Percentiles rank a stretch among this genome's conserved stretches.
phyloP scores from a whole-genome alignment of 2,888 invertebrate species.

The Xanthia icteritia region DNA sequence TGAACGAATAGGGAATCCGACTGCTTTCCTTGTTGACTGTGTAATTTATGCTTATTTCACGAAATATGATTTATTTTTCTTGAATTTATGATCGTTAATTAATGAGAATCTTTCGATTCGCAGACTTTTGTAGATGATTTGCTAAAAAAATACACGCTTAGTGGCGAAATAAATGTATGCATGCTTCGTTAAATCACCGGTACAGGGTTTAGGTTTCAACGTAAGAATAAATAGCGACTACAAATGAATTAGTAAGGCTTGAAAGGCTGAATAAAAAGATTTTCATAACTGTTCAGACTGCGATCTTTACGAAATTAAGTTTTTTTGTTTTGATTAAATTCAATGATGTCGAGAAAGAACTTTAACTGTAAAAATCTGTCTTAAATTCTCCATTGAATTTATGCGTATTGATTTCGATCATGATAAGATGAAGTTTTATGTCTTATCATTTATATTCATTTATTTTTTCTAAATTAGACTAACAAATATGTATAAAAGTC shows the following conservation, averaged over 20 bases:
- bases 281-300: background rate
- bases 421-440: background rate
- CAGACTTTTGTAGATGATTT: background rate
- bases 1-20: constrained; percentile 72
- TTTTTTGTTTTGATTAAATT: no score
- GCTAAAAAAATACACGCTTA: constrained; percentile 20
- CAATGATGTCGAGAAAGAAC: background rate
- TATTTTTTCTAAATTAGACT: background rate
- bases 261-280: background rate
- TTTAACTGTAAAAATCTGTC: background rate
- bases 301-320: background rate
- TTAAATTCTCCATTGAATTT: background rate
- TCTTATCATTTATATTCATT: background rate
- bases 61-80: constrained; percentile 41
- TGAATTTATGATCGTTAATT: constrained; percentile 31
- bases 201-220: background rate
- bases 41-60: constrained; percentile 56
- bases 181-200: constrained; percentile 16
- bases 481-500: constrained; percentile 9
- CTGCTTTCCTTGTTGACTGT: constrained; percentile 70
- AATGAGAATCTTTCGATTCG: constrained; percentile 9
- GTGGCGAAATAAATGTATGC: constrained; percentile 41
- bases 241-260: background rate
- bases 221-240: background rate
- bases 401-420: background rate